Evolutionary conservation across 2,113 vertebrate genomes (phyloP).

Genomic region (Heptranchias perlo): DNA sequence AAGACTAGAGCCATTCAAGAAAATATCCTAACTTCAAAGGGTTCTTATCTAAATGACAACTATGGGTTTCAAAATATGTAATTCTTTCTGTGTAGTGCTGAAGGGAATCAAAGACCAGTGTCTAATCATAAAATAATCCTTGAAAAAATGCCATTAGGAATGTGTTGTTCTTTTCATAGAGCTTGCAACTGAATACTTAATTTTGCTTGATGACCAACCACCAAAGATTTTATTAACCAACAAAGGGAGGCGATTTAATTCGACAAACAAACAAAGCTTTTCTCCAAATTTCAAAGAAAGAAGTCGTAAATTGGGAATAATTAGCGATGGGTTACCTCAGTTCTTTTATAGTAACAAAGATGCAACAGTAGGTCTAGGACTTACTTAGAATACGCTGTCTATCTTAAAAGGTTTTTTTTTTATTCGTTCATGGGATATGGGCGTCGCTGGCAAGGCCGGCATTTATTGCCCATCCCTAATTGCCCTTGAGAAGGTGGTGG

Average conservation of each 20-base stretch:
- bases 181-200: background rate
- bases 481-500: too few species aligned
- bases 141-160: background rate
- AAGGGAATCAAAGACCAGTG: background rate
- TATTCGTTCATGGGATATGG: too few species aligned
- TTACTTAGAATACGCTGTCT: background rate
- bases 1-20: background rate
- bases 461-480: too few species aligned
- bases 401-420: too few species aligned
- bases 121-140: background rate
- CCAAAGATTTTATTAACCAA: background rate
- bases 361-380: background rate
- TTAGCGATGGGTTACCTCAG: background rate
- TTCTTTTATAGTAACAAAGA: background rate
- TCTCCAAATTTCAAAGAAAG: background rate
- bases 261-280: background rate
- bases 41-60: background rate
- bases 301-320: background rate
- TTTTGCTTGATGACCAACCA: background rate
- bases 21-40: background rate
- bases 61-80: background rate
- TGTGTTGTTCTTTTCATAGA: background rate
- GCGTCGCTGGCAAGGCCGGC: too few species aligned
- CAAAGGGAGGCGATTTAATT: background rate
- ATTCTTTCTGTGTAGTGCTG: background rate